These are phyloP conservation scores for Eulimnadia texana DNA, from an alignment of 1,140 invertebrate species.

Conservation along the genomic window DNA sequence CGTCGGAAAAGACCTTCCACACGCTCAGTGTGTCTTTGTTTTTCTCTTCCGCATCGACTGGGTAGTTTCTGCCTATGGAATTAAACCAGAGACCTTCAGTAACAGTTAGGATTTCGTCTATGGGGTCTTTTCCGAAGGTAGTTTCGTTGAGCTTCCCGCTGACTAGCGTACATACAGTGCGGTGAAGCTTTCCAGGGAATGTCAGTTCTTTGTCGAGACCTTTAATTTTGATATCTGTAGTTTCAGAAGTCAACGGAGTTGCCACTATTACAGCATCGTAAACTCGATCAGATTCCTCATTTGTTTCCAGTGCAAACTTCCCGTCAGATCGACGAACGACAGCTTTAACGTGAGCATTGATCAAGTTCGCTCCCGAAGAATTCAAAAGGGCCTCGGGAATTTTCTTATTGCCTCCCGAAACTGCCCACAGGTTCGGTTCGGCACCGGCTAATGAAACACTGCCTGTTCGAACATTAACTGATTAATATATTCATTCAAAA, in stretches of 20 bases:
- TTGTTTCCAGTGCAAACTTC: slow-evolving; percentile 22
- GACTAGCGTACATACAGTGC: slow-evolving; percentile 42
- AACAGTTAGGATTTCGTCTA: slow-evolving; percentile 35
- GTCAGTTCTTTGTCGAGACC: slow-evolving; percentile 27
- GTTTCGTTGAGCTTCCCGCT: slow-evolving; percentile 34
- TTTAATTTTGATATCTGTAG: slow-evolving; percentile 28
- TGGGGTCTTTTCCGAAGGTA: slow-evolving; percentile 31
- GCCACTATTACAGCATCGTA: slow-evolving; percentile 47
- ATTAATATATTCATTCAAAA: neutral
- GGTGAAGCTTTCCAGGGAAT: slow-evolving; percentile 34
- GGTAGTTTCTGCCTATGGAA: slow-evolving; percentile 24
- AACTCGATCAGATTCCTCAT: no score
- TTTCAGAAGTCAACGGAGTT: slow-evolving; percentile 35
- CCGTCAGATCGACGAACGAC: slow-evolving; percentile 20
- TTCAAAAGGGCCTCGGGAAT: slow-evolving; percentile 34
- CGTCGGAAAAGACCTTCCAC: slow-evolving; percentile 44
- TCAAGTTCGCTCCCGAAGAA: slow-evolving; percentile 29
- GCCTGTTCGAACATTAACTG: slow-evolving; percentile 23
- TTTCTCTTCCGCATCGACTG: slow-evolving; percentile 16
- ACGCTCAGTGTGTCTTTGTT: slow-evolving; percentile 24
- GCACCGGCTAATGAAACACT: slow-evolving; percentile 41
- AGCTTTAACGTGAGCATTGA: slow-evolving; percentile 20
- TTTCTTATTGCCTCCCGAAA: slow-evolving; percentile 45
- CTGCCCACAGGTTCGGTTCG: slow-evolving; percentile 38
- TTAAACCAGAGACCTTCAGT: slow-evolving; percentile 31